Conservation (phyloP, 2,888 invertebrate species). For the Trissonchulus latispiculum region DNA sequence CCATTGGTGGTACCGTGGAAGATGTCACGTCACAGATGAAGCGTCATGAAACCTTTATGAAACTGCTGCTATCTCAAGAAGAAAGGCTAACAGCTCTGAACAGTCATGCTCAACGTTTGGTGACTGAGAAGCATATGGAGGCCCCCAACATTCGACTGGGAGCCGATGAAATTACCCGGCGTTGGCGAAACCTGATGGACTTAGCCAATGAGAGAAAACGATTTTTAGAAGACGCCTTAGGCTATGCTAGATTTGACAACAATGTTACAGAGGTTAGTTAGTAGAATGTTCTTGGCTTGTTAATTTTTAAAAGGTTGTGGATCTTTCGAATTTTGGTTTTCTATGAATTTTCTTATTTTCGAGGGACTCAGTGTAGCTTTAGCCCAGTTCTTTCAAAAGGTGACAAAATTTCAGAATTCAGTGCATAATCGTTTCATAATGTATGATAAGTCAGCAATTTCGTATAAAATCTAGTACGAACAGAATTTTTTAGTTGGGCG, state of each 20-base stretch:
- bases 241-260: constrained; percentile 78
- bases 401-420: no score
- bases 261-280: constrained; percentile 64
- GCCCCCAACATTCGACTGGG: constrained; percentile 62
- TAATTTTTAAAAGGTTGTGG: no score
- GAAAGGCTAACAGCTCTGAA: no score
- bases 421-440: no score
- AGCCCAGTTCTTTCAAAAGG: no score
- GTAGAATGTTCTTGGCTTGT: no score
- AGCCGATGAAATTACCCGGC: constrained; percentile 57
- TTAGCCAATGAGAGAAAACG: constrained; percentile 59
- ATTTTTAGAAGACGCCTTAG: constrained; percentile 63
- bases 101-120: constrained; percentile 72
- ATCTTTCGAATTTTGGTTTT: no score
- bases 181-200: constrained; percentile 50
- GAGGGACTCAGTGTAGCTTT: no score
- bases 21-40: constrained; percentile 78
- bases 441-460: no score
- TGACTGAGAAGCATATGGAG: constrained; percentile 83
- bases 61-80: constrained; percentile 60
- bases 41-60: constrained; percentile 89
- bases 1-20: constrained; percentile 52
- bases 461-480: no score
- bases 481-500: no score
- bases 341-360: no score